Conservation (phyloP, 1,140 invertebrate genomes). For the Ruditapes philippinarum region DNA sequence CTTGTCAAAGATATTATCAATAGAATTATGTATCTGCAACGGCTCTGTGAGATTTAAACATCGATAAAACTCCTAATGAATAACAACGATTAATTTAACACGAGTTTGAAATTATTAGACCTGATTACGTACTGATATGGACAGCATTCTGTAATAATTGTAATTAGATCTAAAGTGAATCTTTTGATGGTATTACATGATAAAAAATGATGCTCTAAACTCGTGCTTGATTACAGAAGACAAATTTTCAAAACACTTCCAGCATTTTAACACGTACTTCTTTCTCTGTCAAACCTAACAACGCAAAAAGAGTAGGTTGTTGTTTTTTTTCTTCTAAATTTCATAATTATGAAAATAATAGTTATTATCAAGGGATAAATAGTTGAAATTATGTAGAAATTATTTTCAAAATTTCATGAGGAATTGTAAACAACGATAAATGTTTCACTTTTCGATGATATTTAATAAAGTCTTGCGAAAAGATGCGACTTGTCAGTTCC, state of each 20-base stretch:
- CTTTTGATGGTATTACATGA: neutral
- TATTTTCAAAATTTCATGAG: too few species aligned
- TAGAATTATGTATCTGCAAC: neutral
- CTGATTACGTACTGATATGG: constrained; percentile 17
- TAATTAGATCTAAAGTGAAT: neutral
- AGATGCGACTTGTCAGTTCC: too few species aligned
- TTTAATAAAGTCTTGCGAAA: too few species aligned
- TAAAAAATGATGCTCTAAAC: neutral
- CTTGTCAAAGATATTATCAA: constrained; percentile 43
- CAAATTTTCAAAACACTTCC: neutral
- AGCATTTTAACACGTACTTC: neutral
- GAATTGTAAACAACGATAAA: too few species aligned
- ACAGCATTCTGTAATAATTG: neutral
- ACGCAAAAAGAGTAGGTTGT: too few species aligned
- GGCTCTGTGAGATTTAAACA: constrained; percentile 20
- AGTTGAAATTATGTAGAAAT: too few species aligned
- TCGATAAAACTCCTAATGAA: constrained; percentile 55
- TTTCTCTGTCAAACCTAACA: too few species aligned
- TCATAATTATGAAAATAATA: too few species aligned
- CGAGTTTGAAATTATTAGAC: constrained; percentile 56
- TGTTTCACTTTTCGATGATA: too few species aligned
- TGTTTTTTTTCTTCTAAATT: too few species aligned
- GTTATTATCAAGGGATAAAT: too few species aligned
- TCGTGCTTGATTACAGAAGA: neutral
- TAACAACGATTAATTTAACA: constrained; percentile 61